These are phyloP conservation scores for Petrocephalus sullivani DNA, from an alignment of 2,797 vertebrate species.

Conservation along the genomic window DNA sequence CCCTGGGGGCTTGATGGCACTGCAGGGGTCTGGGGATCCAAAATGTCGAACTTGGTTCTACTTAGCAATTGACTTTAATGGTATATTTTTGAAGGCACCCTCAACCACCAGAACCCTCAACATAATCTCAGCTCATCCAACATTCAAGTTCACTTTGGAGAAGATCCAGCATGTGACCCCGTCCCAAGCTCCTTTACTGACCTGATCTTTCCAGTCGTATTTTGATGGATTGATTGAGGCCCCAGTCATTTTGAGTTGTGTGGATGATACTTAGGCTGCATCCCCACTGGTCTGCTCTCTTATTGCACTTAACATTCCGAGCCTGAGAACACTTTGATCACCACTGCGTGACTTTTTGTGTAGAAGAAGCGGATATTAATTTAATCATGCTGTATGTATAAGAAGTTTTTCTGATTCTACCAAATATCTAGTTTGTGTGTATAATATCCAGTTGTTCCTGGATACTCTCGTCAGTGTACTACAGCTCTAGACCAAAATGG, in stretches of 20 bases:
- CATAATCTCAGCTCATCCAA: neutral
- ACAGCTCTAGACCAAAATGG: neutral
- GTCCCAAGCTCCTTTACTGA: neutral
- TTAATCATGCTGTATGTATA: no score
- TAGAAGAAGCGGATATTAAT: neutral
- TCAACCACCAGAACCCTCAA: neutral
- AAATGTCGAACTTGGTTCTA: neutral
- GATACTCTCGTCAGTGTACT: neutral
- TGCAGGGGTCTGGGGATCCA: neutral
- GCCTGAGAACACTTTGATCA: neutral
- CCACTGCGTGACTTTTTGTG: neutral
- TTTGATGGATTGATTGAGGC: neutral
- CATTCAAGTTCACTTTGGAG: neutral
- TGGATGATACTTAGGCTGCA: neutral
- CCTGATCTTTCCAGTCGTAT: neutral
- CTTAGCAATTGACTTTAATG: neutral
- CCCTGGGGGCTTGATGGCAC: no score
- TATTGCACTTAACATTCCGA: neutral
- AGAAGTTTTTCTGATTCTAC: no score
- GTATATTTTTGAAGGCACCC: neutral
- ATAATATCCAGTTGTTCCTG: neutral
- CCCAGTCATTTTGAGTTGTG: neutral
- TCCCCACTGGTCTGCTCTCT: neutral
- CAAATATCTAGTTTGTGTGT: neutral
- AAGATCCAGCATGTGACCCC: neutral